Conservation (phyloP, 2,888 invertebrate species). For the Xylocampa areola region DNA sequence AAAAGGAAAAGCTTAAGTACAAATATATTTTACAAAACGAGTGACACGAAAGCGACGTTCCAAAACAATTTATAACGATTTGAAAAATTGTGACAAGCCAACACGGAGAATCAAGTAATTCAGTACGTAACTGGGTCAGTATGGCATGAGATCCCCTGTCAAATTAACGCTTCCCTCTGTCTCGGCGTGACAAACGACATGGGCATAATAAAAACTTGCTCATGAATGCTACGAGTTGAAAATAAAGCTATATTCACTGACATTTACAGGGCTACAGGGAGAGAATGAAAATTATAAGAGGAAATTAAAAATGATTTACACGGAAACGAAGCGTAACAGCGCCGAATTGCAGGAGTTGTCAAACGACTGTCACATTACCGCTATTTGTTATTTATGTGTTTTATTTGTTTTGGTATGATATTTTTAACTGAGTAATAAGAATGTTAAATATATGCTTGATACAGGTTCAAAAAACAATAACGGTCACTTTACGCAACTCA, state of each 20-base stretch:
- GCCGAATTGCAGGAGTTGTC: conserved; percentile 35
- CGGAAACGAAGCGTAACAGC: conserved; percentile 34
- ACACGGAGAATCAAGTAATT: conserved; percentile 73
- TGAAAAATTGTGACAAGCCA: conserved; percentile 70
- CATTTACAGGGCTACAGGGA: conserved; percentile 61
- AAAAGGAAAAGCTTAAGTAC: conserved; percentile 11
- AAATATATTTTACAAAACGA: conserved; percentile 15
- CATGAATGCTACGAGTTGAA: conserved; percentile 68
- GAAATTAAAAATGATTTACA: conserved; percentile 59
- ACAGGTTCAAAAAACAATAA: too few species aligned
- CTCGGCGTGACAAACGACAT: conserved; percentile 84
- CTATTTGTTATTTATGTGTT: conserved; percentile 13
- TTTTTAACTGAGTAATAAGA: neutral
- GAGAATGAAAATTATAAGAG: conserved; percentile 56
- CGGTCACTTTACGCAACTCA: too few species aligned
- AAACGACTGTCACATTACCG: conserved; percentile 37
- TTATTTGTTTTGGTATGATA: conserved; percentile 14
- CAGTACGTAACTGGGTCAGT: conserved; percentile 80
- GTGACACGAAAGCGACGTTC: conserved; percentile 37
- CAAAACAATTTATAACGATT: conserved; percentile 61
- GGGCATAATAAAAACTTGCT: conserved; percentile 77
- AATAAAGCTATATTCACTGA: conserved; percentile 66
- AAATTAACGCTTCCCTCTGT: conserved; percentile 87
- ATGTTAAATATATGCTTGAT: neutral
- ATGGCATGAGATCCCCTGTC: conserved; percentile 83